phyloP scores from a whole-genome alignment of 2,797 vertebrate species.

The Rhinichthys osculus region DNA sequence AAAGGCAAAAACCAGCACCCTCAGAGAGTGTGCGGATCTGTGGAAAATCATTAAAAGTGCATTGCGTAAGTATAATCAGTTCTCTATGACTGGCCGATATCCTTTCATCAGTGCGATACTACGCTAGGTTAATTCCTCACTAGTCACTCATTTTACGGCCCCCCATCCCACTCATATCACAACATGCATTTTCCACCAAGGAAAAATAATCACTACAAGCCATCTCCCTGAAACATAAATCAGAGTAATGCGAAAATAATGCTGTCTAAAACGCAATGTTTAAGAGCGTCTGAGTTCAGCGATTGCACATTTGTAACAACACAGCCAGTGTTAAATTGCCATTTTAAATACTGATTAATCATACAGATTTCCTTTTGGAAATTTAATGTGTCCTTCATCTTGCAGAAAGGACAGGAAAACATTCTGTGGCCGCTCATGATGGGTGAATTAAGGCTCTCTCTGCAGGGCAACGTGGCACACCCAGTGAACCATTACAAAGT shows the following conservation, averaged over 20 bases:
- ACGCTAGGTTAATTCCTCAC: conserved; percentile 44
- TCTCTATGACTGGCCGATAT: conserved; percentile 24
- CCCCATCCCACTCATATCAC: conserved; percentile 36
- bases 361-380: conserved; percentile 54
- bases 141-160: conserved; percentile 28
- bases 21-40: conserved; percentile 53
- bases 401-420: conserved; percentile 67
- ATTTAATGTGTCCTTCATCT: conserved; percentile 70
- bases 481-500: conserved; percentile 81
- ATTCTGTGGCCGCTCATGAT: conserved; percentile 64
- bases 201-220: conserved; percentile 44
- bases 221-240: conserved; percentile 46
- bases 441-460: conserved; percentile 70
- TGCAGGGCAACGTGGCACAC: conserved; percentile 65
- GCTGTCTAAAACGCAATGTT: conserved; percentile 50
- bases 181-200: conserved; percentile 36
- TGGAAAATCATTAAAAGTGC: conserved; percentile 55
- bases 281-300: conserved; percentile 54
- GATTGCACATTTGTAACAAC: conserved; percentile 57
- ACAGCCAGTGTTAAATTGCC: conserved; percentile 54
- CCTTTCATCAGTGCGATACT: conserved; percentile 39
- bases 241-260: conserved; percentile 45
- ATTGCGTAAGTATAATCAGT: conserved; percentile 41
- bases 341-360: conserved; percentile 68
- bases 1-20: conserved; percentile 50